Evolutionary conservation across 2,888 invertebrate genomes (phyloP).

Genomic region (Sarcophaga variegata): DNA sequence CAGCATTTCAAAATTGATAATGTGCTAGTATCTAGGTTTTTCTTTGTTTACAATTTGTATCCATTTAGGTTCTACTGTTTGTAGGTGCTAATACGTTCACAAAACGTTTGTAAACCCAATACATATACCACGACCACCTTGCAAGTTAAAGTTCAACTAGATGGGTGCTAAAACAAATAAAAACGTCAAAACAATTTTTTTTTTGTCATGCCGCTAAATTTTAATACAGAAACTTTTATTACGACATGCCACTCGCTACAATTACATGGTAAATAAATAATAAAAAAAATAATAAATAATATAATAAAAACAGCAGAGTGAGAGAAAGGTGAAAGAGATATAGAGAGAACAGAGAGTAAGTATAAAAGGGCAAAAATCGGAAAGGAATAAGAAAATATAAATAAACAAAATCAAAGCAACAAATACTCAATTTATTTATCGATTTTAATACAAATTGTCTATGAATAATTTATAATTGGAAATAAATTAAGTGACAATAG

Average conservation of each 20-base stretch:
- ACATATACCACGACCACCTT: constrained; percentile 14
- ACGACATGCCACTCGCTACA: not conserved
- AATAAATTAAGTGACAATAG: no score
- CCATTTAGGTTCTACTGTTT: no score
- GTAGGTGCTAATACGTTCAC: no score
- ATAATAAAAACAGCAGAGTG: not conserved
- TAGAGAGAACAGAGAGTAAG: not conserved
- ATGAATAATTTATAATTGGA: no score
- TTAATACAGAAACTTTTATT: not conserved
- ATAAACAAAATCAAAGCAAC: no score
- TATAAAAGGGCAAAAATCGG: not conserved
- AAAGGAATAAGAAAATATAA: not conserved
- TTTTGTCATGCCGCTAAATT: constrained; percentile 18
- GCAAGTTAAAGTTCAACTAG: not conserved
- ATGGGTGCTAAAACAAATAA: constrained; percentile 29
- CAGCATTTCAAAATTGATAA: no score
- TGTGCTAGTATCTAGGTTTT: no score
- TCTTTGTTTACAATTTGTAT: no score
- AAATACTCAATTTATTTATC: not conserved
- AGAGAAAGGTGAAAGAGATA: constrained; percentile 28
- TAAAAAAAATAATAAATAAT: constrained; percentile 5
- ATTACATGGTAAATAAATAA: not conserved
- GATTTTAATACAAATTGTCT: not conserved
- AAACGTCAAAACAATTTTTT: not conserved
- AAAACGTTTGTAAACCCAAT: not conserved